Percentiles rank a stretch among this genome's conserved stretches.
phyloP scores from a whole-genome alignment of 1,140 invertebrate genomes.

The Calephelis virginiensis region DNA sequence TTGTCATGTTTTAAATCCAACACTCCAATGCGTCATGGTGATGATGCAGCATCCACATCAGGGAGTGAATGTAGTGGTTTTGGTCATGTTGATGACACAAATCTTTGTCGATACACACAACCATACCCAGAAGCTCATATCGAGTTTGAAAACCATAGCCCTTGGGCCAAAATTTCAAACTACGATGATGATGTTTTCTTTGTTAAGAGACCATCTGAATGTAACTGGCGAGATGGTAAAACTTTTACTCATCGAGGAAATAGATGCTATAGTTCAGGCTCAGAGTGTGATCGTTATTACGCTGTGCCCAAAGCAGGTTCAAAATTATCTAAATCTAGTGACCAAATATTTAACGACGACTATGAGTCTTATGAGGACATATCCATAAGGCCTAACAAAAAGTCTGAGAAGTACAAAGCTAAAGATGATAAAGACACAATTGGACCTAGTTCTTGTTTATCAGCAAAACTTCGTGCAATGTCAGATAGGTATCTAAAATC shows the following conservation, averaged over 20 bases:
- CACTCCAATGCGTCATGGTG: conserved; percentile 64
- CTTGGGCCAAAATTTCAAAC: conserved; percentile 72
- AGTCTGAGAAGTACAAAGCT: conserved; percentile 74
- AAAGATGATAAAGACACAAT: conserved; percentile 74
- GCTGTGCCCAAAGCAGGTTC: conserved; percentile 65
- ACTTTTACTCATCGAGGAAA: conserved; percentile 64
- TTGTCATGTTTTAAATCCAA: conserved; percentile 83
- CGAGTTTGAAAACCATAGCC: conserved; percentile 74
- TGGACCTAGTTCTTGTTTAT: conserved; percentile 81
- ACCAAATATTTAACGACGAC: conserved; percentile 77
- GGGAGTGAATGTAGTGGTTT: conserved; percentile 79
- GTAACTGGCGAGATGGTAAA: conserved; percentile 62
- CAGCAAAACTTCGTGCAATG: conserved; percentile 84
- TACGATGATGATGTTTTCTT: conserved; percentile 75
- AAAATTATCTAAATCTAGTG: conserved; percentile 76
- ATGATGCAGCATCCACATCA: conserved; percentile 73
- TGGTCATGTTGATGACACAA: conserved; percentile 72
- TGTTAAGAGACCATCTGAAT: conserved; percentile 58
- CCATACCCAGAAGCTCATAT: conserved; percentile 61
- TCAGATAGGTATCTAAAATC: conserved; percentile 85
- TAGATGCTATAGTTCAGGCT: conserved; percentile 74
- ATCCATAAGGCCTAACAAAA: conserved; percentile 56
- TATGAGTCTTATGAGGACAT: conserved; percentile 55
- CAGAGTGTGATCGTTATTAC: conserved; percentile 72
- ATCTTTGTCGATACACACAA: conserved; percentile 59